Percentiles rank a stretch among this genome's conserved stretches.
Evolutionary conservation across 2,888 invertebrate genomes (phyloP).

Genomic region (Ormyrus nitidulus): DNA sequence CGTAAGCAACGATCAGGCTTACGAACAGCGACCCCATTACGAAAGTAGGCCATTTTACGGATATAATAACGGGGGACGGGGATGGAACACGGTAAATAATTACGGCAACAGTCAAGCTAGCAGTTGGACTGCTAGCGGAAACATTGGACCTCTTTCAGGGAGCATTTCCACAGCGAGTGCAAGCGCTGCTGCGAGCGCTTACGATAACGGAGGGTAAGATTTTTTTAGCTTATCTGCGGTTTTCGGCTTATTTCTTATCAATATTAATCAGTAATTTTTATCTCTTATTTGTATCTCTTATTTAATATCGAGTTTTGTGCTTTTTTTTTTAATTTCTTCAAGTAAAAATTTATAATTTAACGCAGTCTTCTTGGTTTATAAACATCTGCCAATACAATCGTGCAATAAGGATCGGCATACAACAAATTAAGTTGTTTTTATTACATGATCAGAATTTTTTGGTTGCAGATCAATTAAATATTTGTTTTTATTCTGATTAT

Average conservation of each 20-base stretch:
- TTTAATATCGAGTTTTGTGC: not conserved
- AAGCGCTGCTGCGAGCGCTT: constrained; percentile 4
- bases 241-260: not conserved
- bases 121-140: constrained; percentile 46
- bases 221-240: constrained; percentile 41
- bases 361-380: not conserved
- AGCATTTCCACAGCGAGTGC: constrained; percentile 17
- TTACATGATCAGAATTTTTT: not conserved
- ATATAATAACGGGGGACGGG: not conserved
- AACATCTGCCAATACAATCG: not conserved
- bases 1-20: constrained; percentile 44
- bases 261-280: not conserved
- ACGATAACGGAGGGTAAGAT: constrained; percentile 49
- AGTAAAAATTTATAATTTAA: not conserved
- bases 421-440: not conserved
- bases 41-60: constrained; percentile 32
- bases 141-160: constrained; percentile 35
- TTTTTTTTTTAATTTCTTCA: not conserved
- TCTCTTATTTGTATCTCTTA: not conserved
- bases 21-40: constrained; percentile 42
- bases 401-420: not conserved
- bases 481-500: not conserved
- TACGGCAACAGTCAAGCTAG: constrained; percentile 53
- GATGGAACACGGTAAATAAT: constrained; percentile 9
- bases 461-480: not conserved